Conservation (phyloP, 1,140 invertebrate species). For the Calephelis nemesis region DNA sequence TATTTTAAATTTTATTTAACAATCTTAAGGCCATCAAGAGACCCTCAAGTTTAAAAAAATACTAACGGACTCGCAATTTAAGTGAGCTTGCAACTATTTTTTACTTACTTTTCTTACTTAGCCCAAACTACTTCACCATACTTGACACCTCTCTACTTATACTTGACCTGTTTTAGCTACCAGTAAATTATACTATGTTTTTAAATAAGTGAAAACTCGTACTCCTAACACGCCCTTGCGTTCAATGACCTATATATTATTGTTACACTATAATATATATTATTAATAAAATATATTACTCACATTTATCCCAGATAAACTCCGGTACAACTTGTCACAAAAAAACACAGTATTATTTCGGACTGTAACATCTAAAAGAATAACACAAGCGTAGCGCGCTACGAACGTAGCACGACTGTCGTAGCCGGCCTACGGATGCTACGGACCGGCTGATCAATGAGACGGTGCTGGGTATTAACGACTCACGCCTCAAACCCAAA, state of each 20-base stretch:
- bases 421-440: constrained; percentile 46
- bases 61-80: no score
- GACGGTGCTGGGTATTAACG: constrained; percentile 37
- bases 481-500: not conserved
- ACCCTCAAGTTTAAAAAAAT: no score
- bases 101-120: no score
- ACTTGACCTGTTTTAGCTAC: not conserved
- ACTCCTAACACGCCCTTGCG: not conserved
- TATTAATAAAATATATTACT: constrained; percentile 26
- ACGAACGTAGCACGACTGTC: constrained; percentile 58
- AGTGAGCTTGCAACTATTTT: no score
- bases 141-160: not conserved
- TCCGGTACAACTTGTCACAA: constrained; percentile 20
- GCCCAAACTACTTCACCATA: no score
- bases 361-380: constrained; percentile 18
- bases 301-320: constrained; percentile 21
- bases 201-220: constrained; percentile 1
- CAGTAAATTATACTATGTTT: not conserved
- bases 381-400: constrained; percentile 54
- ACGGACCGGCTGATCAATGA: constrained; percentile 60
- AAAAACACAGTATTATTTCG: constrained; percentile 21
- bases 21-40: no score
- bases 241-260: not conserved
- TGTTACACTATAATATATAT: not conserved
- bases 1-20: no score